phyloP scores from a whole-genome alignment of 2,113 vertebrate species.

The Glaucomys volans region DNA sequence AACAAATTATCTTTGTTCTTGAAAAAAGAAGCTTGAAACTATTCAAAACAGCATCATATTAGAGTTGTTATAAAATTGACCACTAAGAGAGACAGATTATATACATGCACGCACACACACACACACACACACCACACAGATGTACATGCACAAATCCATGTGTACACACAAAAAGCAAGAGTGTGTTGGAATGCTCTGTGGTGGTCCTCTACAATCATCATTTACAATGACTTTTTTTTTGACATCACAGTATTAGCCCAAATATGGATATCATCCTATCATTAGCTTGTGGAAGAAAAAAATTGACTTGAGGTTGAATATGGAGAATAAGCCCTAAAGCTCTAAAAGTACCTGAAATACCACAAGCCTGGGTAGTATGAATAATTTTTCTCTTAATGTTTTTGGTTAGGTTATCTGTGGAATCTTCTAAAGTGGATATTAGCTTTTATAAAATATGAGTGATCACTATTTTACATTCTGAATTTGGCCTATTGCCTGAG shows the following conservation, averaged over 20 bases:
- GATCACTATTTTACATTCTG: neutral
- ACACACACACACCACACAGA: neutral
- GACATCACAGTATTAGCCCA: neutral
- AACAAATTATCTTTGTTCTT: neutral
- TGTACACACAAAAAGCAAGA: neutral
- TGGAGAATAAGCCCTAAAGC: neutral
- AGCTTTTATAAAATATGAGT: neutral
- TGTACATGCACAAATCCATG: neutral
- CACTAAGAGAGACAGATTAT: neutral
- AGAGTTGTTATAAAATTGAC: neutral
- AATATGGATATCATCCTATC: neutral
- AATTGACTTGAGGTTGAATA: neutral
- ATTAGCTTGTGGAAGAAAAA: neutral
- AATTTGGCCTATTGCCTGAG: neutral
- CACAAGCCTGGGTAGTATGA: neutral
- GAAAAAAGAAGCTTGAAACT: neutral
- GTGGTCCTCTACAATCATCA: neutral
- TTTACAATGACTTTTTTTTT: neutral
- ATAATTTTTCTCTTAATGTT: neutral
- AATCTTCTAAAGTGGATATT: neutral
- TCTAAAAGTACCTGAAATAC: neutral
- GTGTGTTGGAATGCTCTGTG: neutral
- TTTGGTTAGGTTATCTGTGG: neutral
- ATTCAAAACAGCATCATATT: neutral
- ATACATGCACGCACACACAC: accelerated